Evolutionary conservation across 2,113 vertebrate species (phyloP).

Genomic region (Petaurus breviceps): DNA sequence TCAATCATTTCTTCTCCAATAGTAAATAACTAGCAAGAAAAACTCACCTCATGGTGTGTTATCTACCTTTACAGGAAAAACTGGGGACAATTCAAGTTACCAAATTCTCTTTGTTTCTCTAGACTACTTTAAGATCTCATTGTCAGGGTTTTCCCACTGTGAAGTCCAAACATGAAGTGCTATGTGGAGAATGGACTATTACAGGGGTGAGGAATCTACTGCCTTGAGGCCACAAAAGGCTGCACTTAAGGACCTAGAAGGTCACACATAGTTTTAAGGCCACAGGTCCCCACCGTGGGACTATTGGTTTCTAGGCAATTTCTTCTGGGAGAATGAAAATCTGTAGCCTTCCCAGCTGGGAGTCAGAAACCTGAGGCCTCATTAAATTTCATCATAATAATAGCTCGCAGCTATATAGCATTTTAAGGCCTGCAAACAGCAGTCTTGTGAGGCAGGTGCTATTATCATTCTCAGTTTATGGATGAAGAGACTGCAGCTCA

Average conservation of each 20-base stretch:
- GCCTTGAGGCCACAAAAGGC: too few species aligned
- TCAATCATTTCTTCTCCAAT: slow-evolving; percentile 23
- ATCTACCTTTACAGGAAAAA: slow-evolving; percentile 2
- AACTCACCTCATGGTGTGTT: background rate
- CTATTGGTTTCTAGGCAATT: background rate
- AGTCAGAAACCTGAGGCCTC: background rate
- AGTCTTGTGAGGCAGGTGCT: background rate
- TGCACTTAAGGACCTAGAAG: too few species aligned
- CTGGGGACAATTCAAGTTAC: background rate
- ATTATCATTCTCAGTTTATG: background rate
- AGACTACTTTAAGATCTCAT: background rate
- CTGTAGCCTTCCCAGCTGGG: background rate
- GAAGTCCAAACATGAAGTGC: background rate
- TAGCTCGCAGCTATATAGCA: background rate
- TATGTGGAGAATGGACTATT: background rate
- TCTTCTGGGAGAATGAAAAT: background rate
- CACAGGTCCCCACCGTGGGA: too few species aligned
- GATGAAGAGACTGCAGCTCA: background rate
- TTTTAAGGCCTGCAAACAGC: background rate
- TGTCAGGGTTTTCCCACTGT: background rate
- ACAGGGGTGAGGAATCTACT: too few species aligned
- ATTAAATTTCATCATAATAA: background rate
- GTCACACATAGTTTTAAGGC: too few species aligned
- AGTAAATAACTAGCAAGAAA: slow-evolving; percentile 10
- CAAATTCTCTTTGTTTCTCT: background rate